Conservation (phyloP, 2,888 invertebrate species). For the Saturnia japonica region DNA sequence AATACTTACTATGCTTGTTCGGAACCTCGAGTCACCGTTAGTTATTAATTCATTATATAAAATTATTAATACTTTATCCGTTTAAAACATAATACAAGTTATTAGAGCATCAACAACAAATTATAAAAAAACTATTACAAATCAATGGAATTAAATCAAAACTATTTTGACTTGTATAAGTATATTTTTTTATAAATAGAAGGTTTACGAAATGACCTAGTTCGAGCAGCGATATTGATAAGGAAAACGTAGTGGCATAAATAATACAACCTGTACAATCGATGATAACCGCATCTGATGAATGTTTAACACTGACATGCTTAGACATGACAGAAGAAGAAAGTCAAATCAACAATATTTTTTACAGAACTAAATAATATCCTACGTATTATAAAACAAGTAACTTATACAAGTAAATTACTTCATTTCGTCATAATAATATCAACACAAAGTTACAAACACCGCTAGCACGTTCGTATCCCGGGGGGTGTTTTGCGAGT, state of each 20-base stretch:
- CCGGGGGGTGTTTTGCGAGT: background rate
- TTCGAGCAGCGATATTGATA: background rate
- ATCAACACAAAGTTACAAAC: background rate
- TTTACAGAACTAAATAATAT: background rate
- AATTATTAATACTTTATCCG: background rate
- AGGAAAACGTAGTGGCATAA: background rate
- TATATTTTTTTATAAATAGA: background rate
- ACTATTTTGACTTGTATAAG: background rate
- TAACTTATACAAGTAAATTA: background rate
- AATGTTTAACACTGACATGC: background rate
- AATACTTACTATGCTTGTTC: too few species aligned
- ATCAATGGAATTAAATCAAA: background rate
- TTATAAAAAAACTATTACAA: background rate
- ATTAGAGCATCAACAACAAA: background rate
- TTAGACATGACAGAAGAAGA: background rate
- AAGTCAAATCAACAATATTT: background rate
- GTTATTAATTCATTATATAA: background rate
- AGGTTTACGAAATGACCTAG: background rate
- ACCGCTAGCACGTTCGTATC: background rate
- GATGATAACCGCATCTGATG: background rate
- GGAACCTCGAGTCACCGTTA: too few species aligned
- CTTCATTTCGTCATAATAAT: background rate
- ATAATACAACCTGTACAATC: background rate
- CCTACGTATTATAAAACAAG: background rate
- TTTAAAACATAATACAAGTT: background rate